A percentile compares a stretch with the other conserved stretches of the same genome.
phyloP scores from a whole-genome alignment of 1,140 invertebrate genomes.

The Pemphigus obesinymphae region DNA sequence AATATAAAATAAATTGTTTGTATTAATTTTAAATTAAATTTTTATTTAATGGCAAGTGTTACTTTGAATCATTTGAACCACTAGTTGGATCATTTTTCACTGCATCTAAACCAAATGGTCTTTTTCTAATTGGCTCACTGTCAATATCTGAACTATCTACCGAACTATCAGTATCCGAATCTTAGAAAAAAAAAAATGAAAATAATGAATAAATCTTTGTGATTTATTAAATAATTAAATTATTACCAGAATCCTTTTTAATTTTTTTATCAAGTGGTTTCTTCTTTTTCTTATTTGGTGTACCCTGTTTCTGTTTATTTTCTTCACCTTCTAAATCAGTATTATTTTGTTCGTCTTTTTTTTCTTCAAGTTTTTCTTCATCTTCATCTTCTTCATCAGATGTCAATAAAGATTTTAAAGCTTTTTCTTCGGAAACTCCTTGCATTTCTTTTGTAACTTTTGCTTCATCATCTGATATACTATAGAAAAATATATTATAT shows the following conservation, averaged over 20 bases:
- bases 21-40: too few species aligned
- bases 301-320: slow-evolving; percentile 56
- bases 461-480: slow-evolving; percentile 70
- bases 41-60: too few species aligned
- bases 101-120: not conserved
- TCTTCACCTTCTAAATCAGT: slow-evolving; percentile 58
- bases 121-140: slow-evolving; percentile 4
- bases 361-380: slow-evolving; percentile 80
- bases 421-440: slow-evolving; percentile 71
- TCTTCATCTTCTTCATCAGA: slow-evolving; percentile 88
- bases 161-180: slow-evolving; percentile 20
- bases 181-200: not conserved
- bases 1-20: not conserved
- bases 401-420: slow-evolving; percentile 74
- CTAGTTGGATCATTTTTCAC: not conserved
- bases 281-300: slow-evolving; percentile 52
- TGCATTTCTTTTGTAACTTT: slow-evolving; percentile 69
- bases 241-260: not conserved
- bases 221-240: not conserved
- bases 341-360: slow-evolving; percentile 50
- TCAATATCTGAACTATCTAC: slow-evolving; percentile 30
- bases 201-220: not conserved
- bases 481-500: slow-evolving; percentile 46
- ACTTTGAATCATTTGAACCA: not conserved
- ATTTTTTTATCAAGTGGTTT: slow-evolving; percentile 34